Base-by-base conservation (phyloP, 1,140 invertebrate genomes). In the Scaptomyza hsui region DNA sequence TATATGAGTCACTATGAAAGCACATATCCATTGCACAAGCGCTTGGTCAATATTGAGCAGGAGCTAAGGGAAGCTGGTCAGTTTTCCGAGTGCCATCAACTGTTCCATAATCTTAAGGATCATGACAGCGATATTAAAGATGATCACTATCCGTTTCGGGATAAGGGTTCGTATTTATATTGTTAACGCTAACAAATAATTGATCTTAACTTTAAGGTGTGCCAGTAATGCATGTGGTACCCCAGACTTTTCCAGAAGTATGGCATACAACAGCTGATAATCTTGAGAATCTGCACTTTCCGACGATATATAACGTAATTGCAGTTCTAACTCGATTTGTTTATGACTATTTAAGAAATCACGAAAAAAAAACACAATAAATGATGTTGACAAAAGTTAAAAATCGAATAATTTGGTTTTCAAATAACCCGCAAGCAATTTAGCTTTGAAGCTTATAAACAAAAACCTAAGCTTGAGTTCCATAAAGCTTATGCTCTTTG, bases 291-390 rank as follows among this genome's bases (percentile, higher is more conserved):
- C 24, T 77, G 12, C 59, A 81, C 21, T 81, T 56, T 37, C 78
- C 78, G 1, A 69, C 78, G 0, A 57, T 81, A 19, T 41, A 37
- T 0, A 81, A 81, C 59, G 69, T 77, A 69, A 74, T 61, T 0
- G 13, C 42, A 42, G 73, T 81, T 19, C 3, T 81, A 0, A 21
- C 68, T 0, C 4, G 0, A 9, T 62, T 77, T 48, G 60, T 81
- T n/a, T 13, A 39, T 16, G 44, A 69, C 5, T 81, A 65, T 26
- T 19, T 73, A 6, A 1, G 41, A 18, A 18, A 41, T 1, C 68
- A 62, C 19, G 39, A 24, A 24, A n/a, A 24, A n/a, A 39, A 6
- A 18, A 5, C n/a, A 2, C 1, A 16, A 10, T 1, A 9, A 19
- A 5, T 15, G 1, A 44, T 0, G n/a, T 1, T 12, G 16, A 19